Evolutionary conservation across 2,888 invertebrate genomes (phyloP), one percentile per base, ranked within the genome.

Genomic region (Agapostemon virescens): DNA sequence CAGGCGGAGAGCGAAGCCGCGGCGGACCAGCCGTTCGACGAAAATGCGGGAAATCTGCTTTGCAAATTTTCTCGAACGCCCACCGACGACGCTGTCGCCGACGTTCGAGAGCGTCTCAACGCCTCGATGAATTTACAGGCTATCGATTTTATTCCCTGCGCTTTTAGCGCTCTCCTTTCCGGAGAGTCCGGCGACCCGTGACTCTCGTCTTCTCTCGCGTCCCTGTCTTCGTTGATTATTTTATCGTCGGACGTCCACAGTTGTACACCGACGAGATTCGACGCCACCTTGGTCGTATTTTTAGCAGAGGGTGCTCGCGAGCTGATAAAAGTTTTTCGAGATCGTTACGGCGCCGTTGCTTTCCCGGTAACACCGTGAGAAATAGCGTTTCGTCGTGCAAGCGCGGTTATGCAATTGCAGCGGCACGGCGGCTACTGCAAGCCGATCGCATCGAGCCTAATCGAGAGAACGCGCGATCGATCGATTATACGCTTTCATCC

Each of bases 21-120:
- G 72, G 30, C 66, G 67, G 63, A 49, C 7, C 67, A 76, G 69
- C 30, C 42, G 42, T 7, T 67, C 73, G 85, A 40, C 74, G 52
- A 82, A 61, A 78, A 84, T 76, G 81, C 74, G 67, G 77, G 42
- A 85, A 85, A 86, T 86, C 85, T 86, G 87, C 82, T 83, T 85
- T 85, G 86, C 87, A 86, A 87, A 86, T 87, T 85, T 80, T 17
- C 74, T 76, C 76, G 15, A 55, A 36, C 30, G 26, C 55, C 55
- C 55, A 55, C 55, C 55, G 55, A 55, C 61, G 61, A 33, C 15
- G 17, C 49, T 49, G 40, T 15, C 68, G 64, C 42, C 69, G n/a
- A 5, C 67, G 70, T 72, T 79, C 72, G 72, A 77, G 74, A 70
- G 66, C 79, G 77, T 78, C 84, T 85, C 78, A 80, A 79, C 81